Conservation (phyloP, 2,113 vertebrate species). For the Psophia crepitans region DNA sequence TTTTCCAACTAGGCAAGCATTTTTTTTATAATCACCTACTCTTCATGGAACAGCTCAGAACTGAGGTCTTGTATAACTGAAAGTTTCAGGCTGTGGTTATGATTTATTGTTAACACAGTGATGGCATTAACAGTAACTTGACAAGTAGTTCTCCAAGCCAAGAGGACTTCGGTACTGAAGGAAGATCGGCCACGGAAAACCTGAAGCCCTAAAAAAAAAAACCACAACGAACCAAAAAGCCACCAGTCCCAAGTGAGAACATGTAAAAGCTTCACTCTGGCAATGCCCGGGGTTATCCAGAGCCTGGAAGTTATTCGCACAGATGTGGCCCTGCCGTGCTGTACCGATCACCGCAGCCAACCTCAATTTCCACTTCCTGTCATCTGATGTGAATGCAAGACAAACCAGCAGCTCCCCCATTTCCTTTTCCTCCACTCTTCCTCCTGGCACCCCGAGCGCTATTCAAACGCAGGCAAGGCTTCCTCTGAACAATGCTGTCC, state of each 20-base stretch:
- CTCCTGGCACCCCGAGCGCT: slow-evolving; percentile 76
- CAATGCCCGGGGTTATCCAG: not conserved
- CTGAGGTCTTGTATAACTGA: not conserved
- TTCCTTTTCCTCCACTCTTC: slow-evolving; percentile 83
- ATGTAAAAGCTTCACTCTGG: not conserved
- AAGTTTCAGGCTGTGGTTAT: not conserved
- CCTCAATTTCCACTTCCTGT: slow-evolving; percentile 76
- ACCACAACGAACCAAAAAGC: no score
- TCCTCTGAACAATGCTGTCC: slow-evolving; percentile 83
- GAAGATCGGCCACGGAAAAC: not conserved
- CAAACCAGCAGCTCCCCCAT: slow-evolving; percentile 71
- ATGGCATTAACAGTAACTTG: not conserved
- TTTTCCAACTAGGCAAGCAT: not conserved
- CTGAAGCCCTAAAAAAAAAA: not conserved
- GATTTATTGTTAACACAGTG: not conserved
- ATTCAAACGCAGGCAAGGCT: slow-evolving; percentile 77
- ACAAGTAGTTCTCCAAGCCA: not conserved
- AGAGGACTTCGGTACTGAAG: not conserved
- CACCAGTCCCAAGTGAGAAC: not conserved
- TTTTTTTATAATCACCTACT: not conserved
- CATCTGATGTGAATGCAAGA: slow-evolving; percentile 74
- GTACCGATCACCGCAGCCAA: slow-evolving; percentile 40
- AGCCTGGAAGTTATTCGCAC: slow-evolving; percentile 37
- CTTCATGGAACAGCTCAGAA: not conserved
- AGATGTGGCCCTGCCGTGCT: not conserved